A percentile compares a stretch with the other conserved stretches of the same genome.
Evolutionary conservation across 2,113 vertebrate genomes (phyloP).

Genomic region (Excalfactoria chinensis): DNA sequence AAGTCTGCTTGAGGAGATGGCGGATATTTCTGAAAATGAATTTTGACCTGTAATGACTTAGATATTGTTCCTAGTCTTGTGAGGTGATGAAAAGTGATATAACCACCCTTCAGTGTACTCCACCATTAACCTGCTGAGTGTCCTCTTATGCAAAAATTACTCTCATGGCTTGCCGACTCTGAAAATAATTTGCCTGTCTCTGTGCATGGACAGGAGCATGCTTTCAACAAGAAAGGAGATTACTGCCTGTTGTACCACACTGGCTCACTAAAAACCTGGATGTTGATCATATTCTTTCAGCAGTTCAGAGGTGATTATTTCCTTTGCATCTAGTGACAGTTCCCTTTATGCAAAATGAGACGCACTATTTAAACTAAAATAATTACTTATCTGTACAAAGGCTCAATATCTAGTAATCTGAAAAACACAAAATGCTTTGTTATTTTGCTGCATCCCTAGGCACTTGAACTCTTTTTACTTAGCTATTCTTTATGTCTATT

Average conservation of each 20-base stretch:
- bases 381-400: neutral
- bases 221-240: neutral
- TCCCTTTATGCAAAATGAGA: neutral
- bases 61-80: neutral
- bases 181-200: neutral
- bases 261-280: neutral
- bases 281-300: neutral
- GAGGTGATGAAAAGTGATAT: neutral
- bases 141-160: neutral
- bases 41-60: neutral
- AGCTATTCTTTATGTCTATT: neutral
- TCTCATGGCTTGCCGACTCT: rapidly evolving
- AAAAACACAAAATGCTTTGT: neutral
- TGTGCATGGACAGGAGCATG: rapidly evolving
- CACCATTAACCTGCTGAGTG: neutral
- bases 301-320: neutral
- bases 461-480: neutral
- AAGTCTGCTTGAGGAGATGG: neutral
- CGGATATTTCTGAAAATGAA: neutral
- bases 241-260: neutral
- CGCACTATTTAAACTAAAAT: neutral
- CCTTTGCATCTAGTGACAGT: neutral
- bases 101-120: neutral
- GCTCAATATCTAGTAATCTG: neutral
- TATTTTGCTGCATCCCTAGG: neutral